Conservation (phyloP, 2,888 invertebrate species). For the Mimumesa dahlbomi region DNA sequence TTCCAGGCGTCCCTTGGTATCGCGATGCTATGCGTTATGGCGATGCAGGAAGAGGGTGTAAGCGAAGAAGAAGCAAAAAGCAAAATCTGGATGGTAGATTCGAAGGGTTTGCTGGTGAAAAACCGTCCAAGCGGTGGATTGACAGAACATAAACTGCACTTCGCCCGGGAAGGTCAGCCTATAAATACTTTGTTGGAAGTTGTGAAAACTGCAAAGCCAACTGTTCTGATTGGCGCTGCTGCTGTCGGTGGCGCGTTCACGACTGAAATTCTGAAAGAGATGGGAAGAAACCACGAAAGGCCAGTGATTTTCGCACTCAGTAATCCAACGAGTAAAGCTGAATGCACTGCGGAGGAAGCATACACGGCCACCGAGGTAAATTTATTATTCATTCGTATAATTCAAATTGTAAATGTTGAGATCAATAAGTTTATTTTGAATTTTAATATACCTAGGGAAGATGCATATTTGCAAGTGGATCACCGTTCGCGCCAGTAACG, state of each 20-base stretch:
- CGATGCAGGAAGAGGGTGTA: constrained; percentile 93
- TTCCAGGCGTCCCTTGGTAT: constrained; percentile 94
- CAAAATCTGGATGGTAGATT: constrained; percentile 97
- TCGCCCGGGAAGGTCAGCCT: constrained; percentile 89
- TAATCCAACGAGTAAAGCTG: constrained; percentile 98
- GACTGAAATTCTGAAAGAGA: constrained; percentile 89
- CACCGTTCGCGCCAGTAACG: constrained; percentile 94
- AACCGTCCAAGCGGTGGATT: constrained; percentile 91
- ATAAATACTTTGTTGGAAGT: constrained; percentile 91
- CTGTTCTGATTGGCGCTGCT: constrained; percentile 96
- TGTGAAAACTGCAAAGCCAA: constrained; percentile 90
- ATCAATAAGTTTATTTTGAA: no score
- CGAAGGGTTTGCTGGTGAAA: constrained; percentile 95
- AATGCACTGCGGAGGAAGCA: constrained; percentile 99
- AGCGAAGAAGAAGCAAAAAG: constrained; percentile 87
- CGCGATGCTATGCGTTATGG: constrained; percentile 94
- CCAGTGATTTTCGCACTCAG: constrained; percentile 99
- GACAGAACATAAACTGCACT: constrained; percentile 89
- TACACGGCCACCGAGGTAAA: constrained; percentile 83
- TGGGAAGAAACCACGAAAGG: constrained; percentile 90
- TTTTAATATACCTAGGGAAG: constrained; percentile 84
- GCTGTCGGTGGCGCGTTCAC: constrained; percentile 98
- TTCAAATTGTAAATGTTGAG: neutral
- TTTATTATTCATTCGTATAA: neutral
- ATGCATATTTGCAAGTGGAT: constrained; percentile 97